These are phyloP conservation scores for Argyresthia goedartella DNA, from an alignment of 2,888 invertebrate genomes.

Conservation along the genomic window DNA sequence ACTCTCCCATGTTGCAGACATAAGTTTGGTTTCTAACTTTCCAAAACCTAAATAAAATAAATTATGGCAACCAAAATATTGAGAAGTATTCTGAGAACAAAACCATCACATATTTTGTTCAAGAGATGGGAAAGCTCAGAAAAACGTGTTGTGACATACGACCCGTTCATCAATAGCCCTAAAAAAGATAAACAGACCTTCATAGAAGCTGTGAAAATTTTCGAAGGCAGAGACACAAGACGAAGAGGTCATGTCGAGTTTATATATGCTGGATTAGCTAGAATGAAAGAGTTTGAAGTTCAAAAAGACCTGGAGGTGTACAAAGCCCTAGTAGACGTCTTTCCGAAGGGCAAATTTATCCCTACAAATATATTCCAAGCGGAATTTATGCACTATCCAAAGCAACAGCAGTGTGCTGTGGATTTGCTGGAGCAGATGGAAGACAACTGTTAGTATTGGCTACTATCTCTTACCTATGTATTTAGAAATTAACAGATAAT, in stretches of 20 bases:
- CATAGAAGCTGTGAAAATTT: slow-evolving; percentile 81
- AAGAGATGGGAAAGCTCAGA: slow-evolving; percentile 46
- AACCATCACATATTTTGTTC: slow-evolving; percentile 28
- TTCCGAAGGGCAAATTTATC: slow-evolving; percentile 91
- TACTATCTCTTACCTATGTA: neutral
- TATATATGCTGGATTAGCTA: slow-evolving; percentile 88
- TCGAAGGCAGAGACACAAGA: slow-evolving; percentile 75
- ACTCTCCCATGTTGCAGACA: too few relatives aligned
- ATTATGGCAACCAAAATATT: slow-evolving; percentile 45
- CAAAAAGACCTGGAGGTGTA: slow-evolving; percentile 89
- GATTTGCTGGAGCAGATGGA: slow-evolving; percentile 96
- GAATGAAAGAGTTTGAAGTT: slow-evolving; percentile 92
- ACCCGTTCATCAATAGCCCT: slow-evolving; percentile 58
- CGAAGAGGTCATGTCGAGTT: slow-evolving; percentile 94
- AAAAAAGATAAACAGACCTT: slow-evolving; percentile 77
- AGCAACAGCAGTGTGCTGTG: slow-evolving; percentile 95
- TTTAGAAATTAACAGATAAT: neutral
- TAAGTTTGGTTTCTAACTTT: neutral
- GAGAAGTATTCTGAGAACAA: slow-evolving; percentile 31
- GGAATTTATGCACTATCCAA: slow-evolving; percentile 94
- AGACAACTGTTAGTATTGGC: slow-evolving; percentile 75
- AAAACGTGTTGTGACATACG: slow-evolving; percentile 45
- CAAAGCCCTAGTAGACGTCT: slow-evolving; percentile 84
- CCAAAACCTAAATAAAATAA: slow-evolving; percentile 23
- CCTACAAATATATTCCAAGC: slow-evolving; percentile 86